Base-by-base conservation (phyloP, 2,888 invertebrate genomes). In the Onthophagus sagittarius region DNA sequence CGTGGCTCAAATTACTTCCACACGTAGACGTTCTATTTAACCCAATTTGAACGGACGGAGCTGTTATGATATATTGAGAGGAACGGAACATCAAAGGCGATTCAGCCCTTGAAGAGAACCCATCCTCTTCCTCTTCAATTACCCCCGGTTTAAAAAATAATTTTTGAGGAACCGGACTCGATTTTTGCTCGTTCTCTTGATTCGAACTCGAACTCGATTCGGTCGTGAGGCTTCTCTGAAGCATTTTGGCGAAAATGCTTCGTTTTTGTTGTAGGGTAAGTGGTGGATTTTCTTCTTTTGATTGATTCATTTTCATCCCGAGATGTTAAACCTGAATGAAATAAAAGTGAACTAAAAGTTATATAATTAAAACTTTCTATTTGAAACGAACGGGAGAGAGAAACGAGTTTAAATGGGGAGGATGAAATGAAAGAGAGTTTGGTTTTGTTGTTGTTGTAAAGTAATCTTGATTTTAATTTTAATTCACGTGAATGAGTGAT, bases 21-120 rank as follows among this genome's bases (percentile, higher is more conserved):
- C 78, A 79, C 11, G 79, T 79, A 5, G 77, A 76, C 23, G 78
- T 77, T 71, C 79, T 75, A 75, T 77, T 77, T 53, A 79, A 63
- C 39, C 77, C 78, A 31, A 67, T 32, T 63, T 76, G 74, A 13
- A 74, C 73, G 14, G 73, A 63, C 62, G 77, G 74, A 33, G 73
- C 39, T 9, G 39, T 11, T 4, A 77, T 65, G 15, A 75, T 74
- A 13, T 77, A 73, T 13, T 78, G 78, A 5, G 76, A 71, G 11
- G 72, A 71, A 6, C 75, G 73, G 72, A 71, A 76, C 64, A 79
- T 71, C 5, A 79, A 67, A 9, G 79, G 79, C 31, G 79, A 77
- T 53, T 79, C 79, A 4, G 75, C 75, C n/a, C 72, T 73, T 4
- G 77, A 75, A 11, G 75, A 74, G 39, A 76, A 73, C 13, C 72